Base-by-base conservation (phyloP, 2,797 vertebrate genomes). In the Onychomys leucogaster region DNA sequence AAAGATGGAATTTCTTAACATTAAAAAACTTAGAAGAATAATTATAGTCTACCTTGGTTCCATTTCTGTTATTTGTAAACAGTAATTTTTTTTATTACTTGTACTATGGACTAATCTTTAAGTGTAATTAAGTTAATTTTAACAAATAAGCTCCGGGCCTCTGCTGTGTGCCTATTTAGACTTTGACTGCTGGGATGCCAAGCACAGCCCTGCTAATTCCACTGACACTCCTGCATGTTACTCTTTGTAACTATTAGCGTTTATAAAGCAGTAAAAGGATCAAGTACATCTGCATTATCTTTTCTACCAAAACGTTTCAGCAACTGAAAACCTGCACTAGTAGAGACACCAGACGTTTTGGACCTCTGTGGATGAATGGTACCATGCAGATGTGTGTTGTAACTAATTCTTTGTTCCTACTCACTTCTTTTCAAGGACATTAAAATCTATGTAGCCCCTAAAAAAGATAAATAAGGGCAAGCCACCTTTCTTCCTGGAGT, bases 381-480 rank as follows among this genome's bases (percentile, higher is more conserved):
- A 61, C 92, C 94, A 83, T 86, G 82, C 89, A 96, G 97, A 95
- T 95, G 94, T 94, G 57, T 94, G 37, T 86, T 96, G 76, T 77
- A 94, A 93, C 91, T 97, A 92, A 97, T 94, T 97, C 91, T 94
- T 96, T 98, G 98, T 98, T 98, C 95, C 98, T 97, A 97, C 97
- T 98, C 75, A 71, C 98, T 98, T 97, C 96, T 98, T 98, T 98
- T 98, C 97, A 98, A 92, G 98, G 98, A 98, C 96, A 94, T 98
- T 98, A 97, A 98, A 98, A 98, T 98, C 97, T 97, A 97, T 97
- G 96, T 93, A 95, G 97, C 98, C 96, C 98, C 97, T 97, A 97
- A 98, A 98, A 98, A 98, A 98, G 98, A 98, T 99, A 98, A 98
- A 98, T 98, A 98, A 98, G 96, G 98, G 14, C 96, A 97, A 98